These are phyloP conservation scores for Xylocampa areola DNA, from an alignment of 2,888 invertebrate species.

Conservation along the genomic window DNA sequence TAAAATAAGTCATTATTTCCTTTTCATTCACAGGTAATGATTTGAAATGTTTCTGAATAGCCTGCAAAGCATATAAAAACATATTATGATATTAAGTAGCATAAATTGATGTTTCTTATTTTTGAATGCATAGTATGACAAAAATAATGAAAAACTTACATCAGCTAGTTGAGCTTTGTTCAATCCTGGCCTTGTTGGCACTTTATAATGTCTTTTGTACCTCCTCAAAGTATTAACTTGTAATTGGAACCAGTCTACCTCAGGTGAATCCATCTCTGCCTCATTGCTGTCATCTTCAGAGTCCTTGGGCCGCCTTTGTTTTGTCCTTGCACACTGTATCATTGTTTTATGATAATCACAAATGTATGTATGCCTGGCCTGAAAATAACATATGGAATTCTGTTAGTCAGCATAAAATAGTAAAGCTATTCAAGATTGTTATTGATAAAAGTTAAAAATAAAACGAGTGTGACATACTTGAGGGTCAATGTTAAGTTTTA, in stretches of 20 bases:
- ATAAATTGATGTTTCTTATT: too few relatives aligned
- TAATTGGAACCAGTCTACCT: conserved; percentile 97
- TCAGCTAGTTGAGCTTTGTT: conserved; percentile 99
- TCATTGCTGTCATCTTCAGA: conserved; percentile 98
- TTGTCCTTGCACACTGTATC: conserved; percentile 98
- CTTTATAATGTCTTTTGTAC: conserved; percentile 98
- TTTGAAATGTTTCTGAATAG: conserved; percentile 98
- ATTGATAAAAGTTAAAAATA: conserved; percentile 32
- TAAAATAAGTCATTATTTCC: conserved; percentile 97
- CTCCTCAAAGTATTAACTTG: conserved; percentile 98
- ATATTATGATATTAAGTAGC: too few relatives aligned
- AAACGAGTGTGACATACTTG: conserved; percentile 71
- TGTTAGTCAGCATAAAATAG: conserved; percentile 28
- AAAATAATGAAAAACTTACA: conserved; percentile 88
- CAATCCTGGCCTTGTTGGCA: conserved; percentile 96
- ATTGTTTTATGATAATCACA: conserved; percentile 99
- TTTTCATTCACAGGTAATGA: conserved; percentile 98
- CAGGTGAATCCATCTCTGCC: conserved; percentile 97
- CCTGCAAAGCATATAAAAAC: too few relatives aligned
- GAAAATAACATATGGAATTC: conserved; percentile 60
- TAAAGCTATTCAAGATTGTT: conserved; percentile 15
- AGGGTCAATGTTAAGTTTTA: conserved; percentile 96
- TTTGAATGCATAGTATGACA: too few relatives aligned
- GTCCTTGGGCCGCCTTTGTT: conserved; percentile 95
- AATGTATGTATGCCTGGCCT: conserved; percentile 98